Evolutionary conservation across 2,888 invertebrate genomes (phyloP).

Genomic region (Sphinx pinastri): DNA sequence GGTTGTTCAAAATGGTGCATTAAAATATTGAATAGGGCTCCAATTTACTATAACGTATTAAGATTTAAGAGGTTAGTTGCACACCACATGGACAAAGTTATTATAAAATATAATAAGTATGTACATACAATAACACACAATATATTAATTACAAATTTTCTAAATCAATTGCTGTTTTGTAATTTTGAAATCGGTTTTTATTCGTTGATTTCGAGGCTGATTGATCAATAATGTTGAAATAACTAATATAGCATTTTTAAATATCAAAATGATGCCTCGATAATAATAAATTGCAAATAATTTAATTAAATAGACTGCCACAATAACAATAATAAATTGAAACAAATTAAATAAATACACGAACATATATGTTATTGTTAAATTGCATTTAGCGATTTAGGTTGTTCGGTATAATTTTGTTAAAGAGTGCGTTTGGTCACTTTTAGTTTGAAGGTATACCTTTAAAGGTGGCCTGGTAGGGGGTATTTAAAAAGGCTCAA

Average conservation of each 20-base stretch:
- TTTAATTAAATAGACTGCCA: too few species aligned
- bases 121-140: not conserved
- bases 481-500: too few species aligned
- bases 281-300: too few species aligned
- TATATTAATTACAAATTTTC: too few species aligned
- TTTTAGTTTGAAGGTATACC: slow-evolving; percentile 14
- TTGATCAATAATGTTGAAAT: too few species aligned
- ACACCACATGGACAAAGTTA: slow-evolving; percentile 9
- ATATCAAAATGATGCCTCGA: too few species aligned
- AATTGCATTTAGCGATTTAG: slow-evolving; percentile 67
- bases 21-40: not conserved
- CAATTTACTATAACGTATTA: not conserved
- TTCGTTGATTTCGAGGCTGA: too few species aligned
- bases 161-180: too few species aligned
- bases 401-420: slow-evolving; percentile 40
- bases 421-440: slow-evolving; percentile 53
- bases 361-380: slow-evolving; percentile 37
- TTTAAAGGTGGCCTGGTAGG: too few species aligned
- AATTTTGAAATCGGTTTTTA: too few species aligned
- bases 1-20: not conserved
- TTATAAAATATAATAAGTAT: not conserved
- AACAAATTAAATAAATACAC: slow-evolving; percentile 6
- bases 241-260: too few species aligned
- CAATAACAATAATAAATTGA: too few species aligned
- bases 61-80: slow-evolving; percentile 7